Evolutionary conservation across 1,140 invertebrate genomes (phyloP).

Genomic region (Drosophila ananassae): DNA sequence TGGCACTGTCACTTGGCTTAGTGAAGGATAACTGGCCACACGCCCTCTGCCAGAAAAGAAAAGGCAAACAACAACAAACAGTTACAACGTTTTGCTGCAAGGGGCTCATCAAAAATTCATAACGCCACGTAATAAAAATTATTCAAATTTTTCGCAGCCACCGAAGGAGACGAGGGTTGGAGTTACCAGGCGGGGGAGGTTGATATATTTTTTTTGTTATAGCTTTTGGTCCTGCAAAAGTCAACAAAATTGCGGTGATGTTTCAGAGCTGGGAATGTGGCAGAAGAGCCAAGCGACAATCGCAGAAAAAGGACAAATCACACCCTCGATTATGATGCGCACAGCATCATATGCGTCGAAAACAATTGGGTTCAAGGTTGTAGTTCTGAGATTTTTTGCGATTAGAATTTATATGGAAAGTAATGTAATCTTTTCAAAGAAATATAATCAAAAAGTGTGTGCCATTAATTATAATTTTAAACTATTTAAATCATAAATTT

Average conservation of each 20-base stretch:
- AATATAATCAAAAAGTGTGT: too few species aligned
- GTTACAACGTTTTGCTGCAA: slow-evolving; percentile 34
- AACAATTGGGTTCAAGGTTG: slow-evolving; percentile 3
- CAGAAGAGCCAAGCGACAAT: slow-evolving; percentile 44
- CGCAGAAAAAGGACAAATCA: slow-evolving; percentile 79
- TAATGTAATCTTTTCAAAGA: too few species aligned
- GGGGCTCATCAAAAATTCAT: slow-evolving; percentile 82
- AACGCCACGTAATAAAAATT: slow-evolving; percentile 83
- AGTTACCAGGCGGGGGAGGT: neutral
- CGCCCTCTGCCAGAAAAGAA: slow-evolving; percentile 44
- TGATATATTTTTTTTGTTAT: neutral
- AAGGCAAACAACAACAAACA: slow-evolving; percentile 37
- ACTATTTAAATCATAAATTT: too few species aligned
- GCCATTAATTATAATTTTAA: too few species aligned
- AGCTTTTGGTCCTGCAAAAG: slow-evolving; percentile 17
- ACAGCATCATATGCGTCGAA: slow-evolving; percentile 32
- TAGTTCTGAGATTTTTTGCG: neutral
- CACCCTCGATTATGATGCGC: slow-evolving; percentile 78
- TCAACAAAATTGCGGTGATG: slow-evolving; percentile 79
- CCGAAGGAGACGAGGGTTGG: slow-evolving; percentile 16
- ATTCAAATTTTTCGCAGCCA: slow-evolving; percentile 82
- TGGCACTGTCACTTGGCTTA: slow-evolving; percentile 82
- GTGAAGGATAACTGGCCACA: slow-evolving; percentile 78
- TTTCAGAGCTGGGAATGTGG: slow-evolving; percentile 64
- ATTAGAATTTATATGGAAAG: too few species aligned